Evolutionary conservation across 2,888 invertebrate species (phyloP).

Genomic region (Corbicula japonica): DNA sequence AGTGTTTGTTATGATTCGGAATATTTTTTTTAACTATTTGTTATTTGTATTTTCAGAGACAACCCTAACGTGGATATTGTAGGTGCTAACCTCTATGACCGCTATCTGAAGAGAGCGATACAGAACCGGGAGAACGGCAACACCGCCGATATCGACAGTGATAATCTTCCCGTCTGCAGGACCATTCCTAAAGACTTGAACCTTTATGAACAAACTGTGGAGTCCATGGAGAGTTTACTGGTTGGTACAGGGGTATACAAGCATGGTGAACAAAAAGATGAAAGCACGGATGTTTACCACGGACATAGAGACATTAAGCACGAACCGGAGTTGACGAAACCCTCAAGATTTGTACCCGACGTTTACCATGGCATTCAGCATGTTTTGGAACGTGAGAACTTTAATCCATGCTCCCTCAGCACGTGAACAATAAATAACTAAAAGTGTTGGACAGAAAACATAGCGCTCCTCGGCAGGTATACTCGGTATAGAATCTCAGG

Average conservation of each 20-base stretch:
- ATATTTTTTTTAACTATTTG: too few relatives aligned
- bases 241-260: slow-evolving; percentile 86
- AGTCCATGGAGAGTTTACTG: slow-evolving; percentile 80
- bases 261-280: slow-evolving; percentile 62
- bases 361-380: slow-evolving; percentile 82
- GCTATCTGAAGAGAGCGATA: slow-evolving; percentile 71
- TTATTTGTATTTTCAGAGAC: slow-evolving; percentile 80
- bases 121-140: slow-evolving; percentile 65
- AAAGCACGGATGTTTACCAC: slow-evolving; percentile 76
- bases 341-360: slow-evolving; percentile 80
- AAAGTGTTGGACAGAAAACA: too few relatives aligned
- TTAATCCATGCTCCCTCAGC: slow-evolving; percentile 24
- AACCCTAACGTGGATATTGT: slow-evolving; percentile 86
- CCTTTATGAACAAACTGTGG: slow-evolving; percentile 82
- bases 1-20: too few relatives aligned
- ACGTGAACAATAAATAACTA: slow-evolving; percentile 5
- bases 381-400: slow-evolving; percentile 81
- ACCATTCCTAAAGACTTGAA: slow-evolving; percentile 79
- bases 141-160: slow-evolving; percentile 26
- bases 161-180: slow-evolving; percentile 79
- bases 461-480: too few relatives aligned
- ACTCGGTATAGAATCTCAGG: too few relatives aligned
- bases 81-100: slow-evolving; percentile 85
- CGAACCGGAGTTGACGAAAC: slow-evolving; percentile 81
- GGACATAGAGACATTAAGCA: slow-evolving; percentile 85